These are phyloP conservation scores for Lymantria monacha DNA, from an alignment of 2,888 invertebrate species.

Conservation along the genomic window DNA sequence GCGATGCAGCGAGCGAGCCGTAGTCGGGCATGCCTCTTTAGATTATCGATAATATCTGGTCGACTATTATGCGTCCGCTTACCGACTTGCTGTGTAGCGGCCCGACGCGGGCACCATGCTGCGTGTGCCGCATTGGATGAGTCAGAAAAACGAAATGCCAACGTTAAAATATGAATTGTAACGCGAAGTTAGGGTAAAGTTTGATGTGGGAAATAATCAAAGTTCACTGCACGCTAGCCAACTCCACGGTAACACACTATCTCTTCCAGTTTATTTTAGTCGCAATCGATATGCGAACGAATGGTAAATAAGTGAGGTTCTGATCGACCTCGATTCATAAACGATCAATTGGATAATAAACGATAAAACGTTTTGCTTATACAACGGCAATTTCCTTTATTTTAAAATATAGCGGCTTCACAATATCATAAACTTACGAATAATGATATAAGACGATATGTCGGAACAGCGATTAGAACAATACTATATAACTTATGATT, in stretches of 20 bases:
- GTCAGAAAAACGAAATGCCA: constrained; percentile 71
- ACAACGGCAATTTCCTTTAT: constrained; percentile 81
- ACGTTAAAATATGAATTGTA: constrained; percentile 53
- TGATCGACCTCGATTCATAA: constrained; percentile 65
- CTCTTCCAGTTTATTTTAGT: constrained; percentile 78
- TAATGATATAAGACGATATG: constrained; percentile 80
- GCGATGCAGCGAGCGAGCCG: constrained; percentile 53
- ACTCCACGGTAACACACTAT: constrained; percentile 75
- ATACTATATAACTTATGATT: constrained; percentile 68
- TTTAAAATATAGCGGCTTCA: constrained; percentile 82
- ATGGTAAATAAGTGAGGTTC: constrained; percentile 63
- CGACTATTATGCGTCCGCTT: constrained; percentile 43
- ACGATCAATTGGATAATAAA: constrained; percentile 74
- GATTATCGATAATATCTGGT: constrained; percentile 7
- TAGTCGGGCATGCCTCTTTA: constrained; percentile 51
- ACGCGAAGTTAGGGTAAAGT: constrained; percentile 35
- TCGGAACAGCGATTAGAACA: constrained; percentile 79
- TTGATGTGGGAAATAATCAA: constrained; percentile 38
- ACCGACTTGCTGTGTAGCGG: constrained; percentile 56
- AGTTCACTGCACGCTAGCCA: constrained; percentile 66
- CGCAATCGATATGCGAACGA: constrained; percentile 68
- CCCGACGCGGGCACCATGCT: constrained; percentile 67
- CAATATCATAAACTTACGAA: constrained; percentile 75
- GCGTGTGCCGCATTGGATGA: constrained; percentile 73
- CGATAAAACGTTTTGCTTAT: constrained; percentile 78